These are phyloP conservation scores for Gadopsis marmoratus DNA, from an alignment of 2,797 vertebrate species.

Conservation along the genomic window DNA sequence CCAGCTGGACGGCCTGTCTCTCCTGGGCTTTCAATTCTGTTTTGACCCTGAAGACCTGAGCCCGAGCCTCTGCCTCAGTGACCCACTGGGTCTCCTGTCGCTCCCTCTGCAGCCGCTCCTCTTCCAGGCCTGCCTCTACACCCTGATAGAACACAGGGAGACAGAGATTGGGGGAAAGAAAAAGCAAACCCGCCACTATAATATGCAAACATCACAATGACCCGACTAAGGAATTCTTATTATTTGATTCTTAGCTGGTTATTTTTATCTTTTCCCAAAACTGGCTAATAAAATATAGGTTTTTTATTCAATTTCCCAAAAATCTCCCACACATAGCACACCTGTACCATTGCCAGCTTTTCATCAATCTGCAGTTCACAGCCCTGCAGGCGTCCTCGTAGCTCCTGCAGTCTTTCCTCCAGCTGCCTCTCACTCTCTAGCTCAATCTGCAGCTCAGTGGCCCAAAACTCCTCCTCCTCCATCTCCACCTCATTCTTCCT, in stretches of 20 bases:
- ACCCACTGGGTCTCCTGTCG: conserved; percentile 92
- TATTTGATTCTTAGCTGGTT: not conserved
- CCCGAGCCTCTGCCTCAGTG: conserved; percentile 92
- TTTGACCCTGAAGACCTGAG: conserved; percentile 91
- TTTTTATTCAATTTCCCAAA: conserved; percentile 20
- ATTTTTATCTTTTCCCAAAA: not conserved
- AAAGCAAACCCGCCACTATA: not conserved
- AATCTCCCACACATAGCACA: conserved; percentile 54
- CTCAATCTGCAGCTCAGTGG: conserved; percentile 96
- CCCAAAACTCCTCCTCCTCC: conserved; percentile 98
- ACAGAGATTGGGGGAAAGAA: conserved; percentile 5
- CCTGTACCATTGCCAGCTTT: conserved; percentile 86
- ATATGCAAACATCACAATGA: not conserved
- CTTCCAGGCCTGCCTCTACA: conserved; percentile 92
- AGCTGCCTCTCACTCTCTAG: conserved; percentile 96
- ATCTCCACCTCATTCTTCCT: conserved; percentile 95
- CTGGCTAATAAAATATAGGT: not conserved
- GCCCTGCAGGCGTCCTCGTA: conserved; percentile 87
- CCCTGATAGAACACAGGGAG: conserved; percentile 73
- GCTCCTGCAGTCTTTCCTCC: conserved; percentile 94
- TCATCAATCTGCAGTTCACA: conserved; percentile 91
- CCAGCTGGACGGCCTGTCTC: conserved; percentile 92
- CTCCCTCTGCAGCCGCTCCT: conserved; percentile 91
- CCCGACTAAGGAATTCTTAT: not conserved
- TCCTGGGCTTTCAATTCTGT: conserved; percentile 93